Base-by-base conservation (phyloP, 2,113 vertebrate genomes). In the Clarias macrocephalus region DNA sequence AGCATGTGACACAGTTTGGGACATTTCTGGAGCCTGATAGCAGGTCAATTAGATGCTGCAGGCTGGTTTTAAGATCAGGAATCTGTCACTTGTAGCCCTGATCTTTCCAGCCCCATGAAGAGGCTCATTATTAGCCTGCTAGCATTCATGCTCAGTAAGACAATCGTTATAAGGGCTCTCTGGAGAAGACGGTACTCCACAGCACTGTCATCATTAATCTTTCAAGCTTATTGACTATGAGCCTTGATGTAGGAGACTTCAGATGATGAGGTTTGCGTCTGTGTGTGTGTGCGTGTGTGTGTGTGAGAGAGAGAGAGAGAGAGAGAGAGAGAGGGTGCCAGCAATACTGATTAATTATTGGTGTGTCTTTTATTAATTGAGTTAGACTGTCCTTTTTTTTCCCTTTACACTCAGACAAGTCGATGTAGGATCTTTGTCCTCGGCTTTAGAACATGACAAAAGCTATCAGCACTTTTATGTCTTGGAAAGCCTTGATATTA, bases 61-160 rank as follows among this genome's bases (percentile, higher is more conserved):
- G 82, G 66, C 33, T 21, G 19, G 84, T 68, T 79, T 66, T 66
- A 62, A 82, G 86, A 73, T 19, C 77, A n/a, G 54, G 82, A 73
- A 66, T 25, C n/a, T 60, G 86, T 83, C 79, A 79, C 42, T 80
- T 83, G 25, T 82, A 15, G 25, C 75, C 82, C 65, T 89, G 86
- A 87, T 87, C 82, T 89, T 66, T 54, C 37, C 21, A 63, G 73
- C 48, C 42, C 54, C 37, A 37, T 56, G n/a, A 21, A 82, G 83
- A 82, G 42, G 12, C 3, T 72, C 81, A 84, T 86, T 57, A 84
- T 80, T 88, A 62, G 76, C 66, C n/a, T 62, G 63, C 76, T 33
- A 79, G 84, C 73, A 30, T 85, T 75, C 18, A 19, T 66, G 37
- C 42, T 65, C 84, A 25, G 84, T 54, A 42, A 66, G 81, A 83